Conservation (phyloP, 2,888 invertebrate species). For the Patella depressa region DNA sequence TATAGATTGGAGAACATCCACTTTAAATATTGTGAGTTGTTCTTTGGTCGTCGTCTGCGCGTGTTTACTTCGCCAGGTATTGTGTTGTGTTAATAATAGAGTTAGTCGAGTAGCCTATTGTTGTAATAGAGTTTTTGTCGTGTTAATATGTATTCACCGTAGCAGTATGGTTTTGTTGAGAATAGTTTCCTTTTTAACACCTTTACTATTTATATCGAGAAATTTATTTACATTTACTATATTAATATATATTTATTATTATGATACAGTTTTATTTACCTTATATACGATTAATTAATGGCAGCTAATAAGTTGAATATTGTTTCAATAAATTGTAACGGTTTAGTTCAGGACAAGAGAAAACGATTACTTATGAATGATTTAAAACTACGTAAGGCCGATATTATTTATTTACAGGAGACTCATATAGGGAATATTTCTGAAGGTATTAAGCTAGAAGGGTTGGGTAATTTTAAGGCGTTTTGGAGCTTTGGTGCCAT, state of each 20-base stretch:
- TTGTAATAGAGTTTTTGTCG: no score
- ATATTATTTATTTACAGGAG: background rate
- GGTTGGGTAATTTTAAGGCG: background rate
- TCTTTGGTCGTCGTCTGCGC: background rate
- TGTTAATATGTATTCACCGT: no score
- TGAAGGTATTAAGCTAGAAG: background rate
- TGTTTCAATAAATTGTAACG: background rate
- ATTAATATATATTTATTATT: no score
- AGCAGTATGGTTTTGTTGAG: no score
- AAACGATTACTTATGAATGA: background rate
- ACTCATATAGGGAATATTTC: background rate
- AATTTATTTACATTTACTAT: no score
- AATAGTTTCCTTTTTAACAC: no score
- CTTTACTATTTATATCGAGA: no score
- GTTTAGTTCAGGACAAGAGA: background rate
- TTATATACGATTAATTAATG: background rate
- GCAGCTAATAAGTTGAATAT: background rate
- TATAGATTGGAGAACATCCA: no score
- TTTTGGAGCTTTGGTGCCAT: background rate
- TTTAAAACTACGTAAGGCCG: background rate
- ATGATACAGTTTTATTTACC: no score
- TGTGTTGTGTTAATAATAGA: no score
- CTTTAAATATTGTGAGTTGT: background rate
- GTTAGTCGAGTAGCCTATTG: background rate
- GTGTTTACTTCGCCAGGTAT: no score